phyloP scores from a whole-genome alignment of 2,113 vertebrate species.

The Mus musculus region GRCm39 chrX:83280501-83281000 shows the following conservation, averaged over 20 bases:
- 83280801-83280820: background rate
- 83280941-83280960: background rate
- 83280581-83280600: no score
- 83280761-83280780: background rate
- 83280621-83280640: background rate
- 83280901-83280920: background rate
- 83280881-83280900: background rate
- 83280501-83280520: no score
- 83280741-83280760: background rate
- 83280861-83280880: background rate
- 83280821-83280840: background rate
- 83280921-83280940: background rate
- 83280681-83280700: constrained; percentile 16
- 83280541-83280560: no score
- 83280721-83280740: background rate
- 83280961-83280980: background rate
- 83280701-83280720: background rate
- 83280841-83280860: constrained; percentile 17
- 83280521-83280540: no score
- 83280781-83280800: background rate
- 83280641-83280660: background rate
- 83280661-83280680: background rate
- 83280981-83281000: background rate
- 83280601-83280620: background rate
- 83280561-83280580: no score